Conservation (phyloP, 2,888 invertebrate species). For the Xylophagus ater region DNA sequence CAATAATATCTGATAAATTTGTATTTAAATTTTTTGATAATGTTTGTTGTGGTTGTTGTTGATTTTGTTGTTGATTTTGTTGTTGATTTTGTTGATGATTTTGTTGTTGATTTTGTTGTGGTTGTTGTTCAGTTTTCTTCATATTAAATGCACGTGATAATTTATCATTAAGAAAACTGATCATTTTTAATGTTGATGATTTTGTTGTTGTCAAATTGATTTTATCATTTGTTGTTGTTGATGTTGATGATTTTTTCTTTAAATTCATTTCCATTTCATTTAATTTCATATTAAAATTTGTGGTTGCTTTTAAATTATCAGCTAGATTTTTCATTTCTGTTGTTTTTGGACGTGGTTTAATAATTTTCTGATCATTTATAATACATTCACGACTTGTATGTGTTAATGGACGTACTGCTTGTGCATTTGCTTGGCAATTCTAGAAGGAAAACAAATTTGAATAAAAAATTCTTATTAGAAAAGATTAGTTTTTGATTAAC, state of each 20-base stretch:
- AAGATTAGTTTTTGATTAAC: too few relatives aligned
- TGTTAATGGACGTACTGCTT: constrained; percentile 2
- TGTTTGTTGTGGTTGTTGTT: too few relatives aligned
- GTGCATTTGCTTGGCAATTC: not conserved
- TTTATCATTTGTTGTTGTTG: not conserved
- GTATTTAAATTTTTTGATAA: too few relatives aligned
- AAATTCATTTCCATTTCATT: not conserved
- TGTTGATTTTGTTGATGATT: not conserved
- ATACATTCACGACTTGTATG: constrained; percentile 4
- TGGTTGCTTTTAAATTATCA: constrained; percentile 5
- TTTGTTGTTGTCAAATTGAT: constrained; percentile 1
- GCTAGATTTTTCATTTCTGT: not conserved
- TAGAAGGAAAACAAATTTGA: too few relatives aligned
- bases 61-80: too few relatives aligned
- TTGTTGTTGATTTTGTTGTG: constrained; percentile 1
- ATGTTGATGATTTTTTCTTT: not conserved
- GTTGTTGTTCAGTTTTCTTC: too few relatives aligned
- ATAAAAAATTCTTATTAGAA: too few relatives aligned
- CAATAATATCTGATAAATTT: too few relatives aligned
- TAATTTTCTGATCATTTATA: constrained; percentile 1
- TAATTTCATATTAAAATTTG: constrained; percentile 3
- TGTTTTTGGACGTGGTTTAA: constrained; percentile 5
- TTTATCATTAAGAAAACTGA: constrained; percentile 11
- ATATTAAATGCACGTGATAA: constrained; percentile 8
- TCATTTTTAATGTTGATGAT: constrained; percentile 10